Conservation (phyloP, 2,888 invertebrate species). For the Archips xylosteana region DNA sequence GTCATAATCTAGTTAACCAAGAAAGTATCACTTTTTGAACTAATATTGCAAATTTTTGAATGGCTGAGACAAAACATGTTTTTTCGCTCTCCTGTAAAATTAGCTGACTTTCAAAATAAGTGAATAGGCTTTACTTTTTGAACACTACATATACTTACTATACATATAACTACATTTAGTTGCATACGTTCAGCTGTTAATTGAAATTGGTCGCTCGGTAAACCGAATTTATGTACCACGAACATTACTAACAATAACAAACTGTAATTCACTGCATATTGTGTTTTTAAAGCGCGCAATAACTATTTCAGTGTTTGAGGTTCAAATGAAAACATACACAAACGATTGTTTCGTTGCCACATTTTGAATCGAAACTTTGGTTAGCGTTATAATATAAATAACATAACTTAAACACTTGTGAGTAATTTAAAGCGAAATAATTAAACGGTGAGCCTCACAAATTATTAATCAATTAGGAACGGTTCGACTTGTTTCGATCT, state of each 20-base stretch:
- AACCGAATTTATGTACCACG: conserved; percentile 46
- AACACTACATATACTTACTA: neutral
- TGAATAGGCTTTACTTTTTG: conserved; percentile 14
- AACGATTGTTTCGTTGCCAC: neutral
- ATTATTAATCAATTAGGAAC: too few relatives aligned
- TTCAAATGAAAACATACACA: conserved; percentile 3
- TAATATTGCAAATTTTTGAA: too few relatives aligned
- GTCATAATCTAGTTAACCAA: too few relatives aligned
- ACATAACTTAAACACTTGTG: too few relatives aligned
- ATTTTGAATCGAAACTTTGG: conserved; percentile 1
- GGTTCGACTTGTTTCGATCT: too few relatives aligned
- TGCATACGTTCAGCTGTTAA: conserved; percentile 50
- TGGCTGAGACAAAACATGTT: too few relatives aligned
- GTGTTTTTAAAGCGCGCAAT: conserved; percentile 22
- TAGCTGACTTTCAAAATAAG: neutral
- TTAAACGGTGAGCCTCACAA: too few relatives aligned
- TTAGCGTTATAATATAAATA: neutral
- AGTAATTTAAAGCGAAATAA: too few relatives aligned
- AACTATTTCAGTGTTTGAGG: conserved; percentile 17
- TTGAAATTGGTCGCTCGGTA: conserved; percentile 51
- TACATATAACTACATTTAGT: neutral
- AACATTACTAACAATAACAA: conserved; percentile 33
- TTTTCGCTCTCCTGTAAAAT: too few relatives aligned
- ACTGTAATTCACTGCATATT: conserved; percentile 28
- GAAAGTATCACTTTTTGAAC: too few relatives aligned